Evolutionary conservation across 2,888 invertebrate species (phyloP).

Genomic region (Stegana nigrithorax): DNA sequence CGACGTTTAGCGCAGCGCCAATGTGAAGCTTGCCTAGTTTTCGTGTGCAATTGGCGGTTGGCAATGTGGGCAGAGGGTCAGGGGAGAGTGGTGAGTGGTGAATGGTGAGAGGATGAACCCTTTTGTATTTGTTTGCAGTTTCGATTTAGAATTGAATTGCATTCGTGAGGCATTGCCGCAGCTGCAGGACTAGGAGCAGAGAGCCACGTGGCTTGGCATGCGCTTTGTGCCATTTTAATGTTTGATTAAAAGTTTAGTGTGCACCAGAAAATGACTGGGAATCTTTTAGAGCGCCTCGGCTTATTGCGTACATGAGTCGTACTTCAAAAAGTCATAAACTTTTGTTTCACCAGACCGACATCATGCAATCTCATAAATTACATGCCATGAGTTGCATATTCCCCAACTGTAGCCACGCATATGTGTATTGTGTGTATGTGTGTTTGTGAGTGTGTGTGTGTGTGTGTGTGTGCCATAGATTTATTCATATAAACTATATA

Average conservation of each 20-base stretch:
- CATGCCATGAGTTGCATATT: slow-evolving; percentile 56
- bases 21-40: too few species aligned
- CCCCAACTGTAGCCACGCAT: slow-evolving; percentile 24
- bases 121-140: not conserved
- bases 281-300: too few species aligned
- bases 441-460: not conserved
- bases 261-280: not conserved
- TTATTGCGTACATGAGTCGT: too few species aligned
- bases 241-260: slow-evolving; percentile 8
- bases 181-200: too few species aligned
- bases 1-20: too few species aligned
- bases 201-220: slow-evolving; percentile 1
- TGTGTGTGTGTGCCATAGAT: too few species aligned
- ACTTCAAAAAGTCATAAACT: slow-evolving; percentile 17
- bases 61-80: too few species aligned
- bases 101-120: too few species aligned
- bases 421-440: slow-evolving; percentile 28
- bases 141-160: slow-evolving; percentile 2
- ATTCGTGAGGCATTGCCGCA: too few species aligned
- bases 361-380: slow-evolving; percentile 55
- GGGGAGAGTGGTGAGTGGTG: too few species aligned
- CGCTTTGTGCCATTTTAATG: not conserved
- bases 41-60: too few species aligned
- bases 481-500: too few species aligned
- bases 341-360: slow-evolving; percentile 41